Conservation (phyloP, 2,113 vertebrate species). For the Gymnobelideus leadbeateri region DNA sequence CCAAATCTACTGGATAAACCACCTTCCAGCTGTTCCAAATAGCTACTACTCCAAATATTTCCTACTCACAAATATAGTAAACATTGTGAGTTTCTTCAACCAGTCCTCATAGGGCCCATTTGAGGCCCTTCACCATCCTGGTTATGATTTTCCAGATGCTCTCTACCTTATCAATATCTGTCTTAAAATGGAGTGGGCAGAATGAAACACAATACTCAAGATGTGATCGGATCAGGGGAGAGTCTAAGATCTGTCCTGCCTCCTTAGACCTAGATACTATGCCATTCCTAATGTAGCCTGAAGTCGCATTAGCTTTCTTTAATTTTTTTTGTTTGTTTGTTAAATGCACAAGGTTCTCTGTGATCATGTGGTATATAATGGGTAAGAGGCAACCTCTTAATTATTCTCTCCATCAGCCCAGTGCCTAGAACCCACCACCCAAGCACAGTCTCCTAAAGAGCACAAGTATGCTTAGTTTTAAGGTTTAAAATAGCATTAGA, state of each 20-base stretch:
- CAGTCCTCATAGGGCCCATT: background rate
- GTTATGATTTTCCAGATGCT: background rate
- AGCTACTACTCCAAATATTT: no score
- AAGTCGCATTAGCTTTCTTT: background rate
- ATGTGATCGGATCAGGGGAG: background rate
- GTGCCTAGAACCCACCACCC: background rate
- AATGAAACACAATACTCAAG: no score
- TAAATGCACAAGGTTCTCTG: background rate
- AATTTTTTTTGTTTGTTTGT: background rate
- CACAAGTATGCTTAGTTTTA: background rate
- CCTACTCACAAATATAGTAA: background rate
- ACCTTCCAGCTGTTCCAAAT: background rate
- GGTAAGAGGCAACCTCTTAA: background rate
- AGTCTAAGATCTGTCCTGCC: background rate
- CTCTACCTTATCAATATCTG: background rate
- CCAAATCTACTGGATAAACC: background rate
- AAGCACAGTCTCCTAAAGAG: background rate
- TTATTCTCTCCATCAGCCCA: background rate
- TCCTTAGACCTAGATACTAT: background rate
- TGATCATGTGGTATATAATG: background rate
- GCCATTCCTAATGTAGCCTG: background rate
- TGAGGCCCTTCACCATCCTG: background rate
- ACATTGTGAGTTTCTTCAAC: background rate
- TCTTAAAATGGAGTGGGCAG: background rate
- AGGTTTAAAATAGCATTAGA: background rate